Evolutionary conservation across 2,888 invertebrate genomes (phyloP).

Genomic region (Lepidochrysops patricia): DNA sequence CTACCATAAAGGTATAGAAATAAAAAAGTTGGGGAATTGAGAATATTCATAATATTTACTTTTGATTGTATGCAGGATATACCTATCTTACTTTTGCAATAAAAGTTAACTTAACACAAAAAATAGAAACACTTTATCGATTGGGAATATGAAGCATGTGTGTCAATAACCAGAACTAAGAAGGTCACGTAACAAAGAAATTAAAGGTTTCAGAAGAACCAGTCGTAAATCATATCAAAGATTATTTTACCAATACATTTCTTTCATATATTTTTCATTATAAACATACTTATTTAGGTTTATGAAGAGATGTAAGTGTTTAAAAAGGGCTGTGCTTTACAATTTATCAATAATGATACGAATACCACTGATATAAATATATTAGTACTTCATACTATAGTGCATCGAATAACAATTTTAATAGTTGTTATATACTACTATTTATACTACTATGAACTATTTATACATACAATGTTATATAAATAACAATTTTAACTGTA

Average conservation of each 20-base stretch:
- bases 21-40: too few species aligned
- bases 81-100: too few species aligned
- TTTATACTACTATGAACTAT: too few species aligned
- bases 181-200: neutral
- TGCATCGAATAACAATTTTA: too few species aligned
- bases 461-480: too few species aligned
- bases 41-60: too few species aligned
- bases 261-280: neutral
- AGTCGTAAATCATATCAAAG: neutral
- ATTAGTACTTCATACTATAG: too few species aligned
- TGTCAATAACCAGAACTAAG: neutral
- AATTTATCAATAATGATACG: neutral
- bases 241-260: slow-evolving; percentile 5
- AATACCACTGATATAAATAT: too few species aligned
- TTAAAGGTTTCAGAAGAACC: neutral
- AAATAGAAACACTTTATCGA: neutral
- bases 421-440: too few species aligned
- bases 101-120: neutral
- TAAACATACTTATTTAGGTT: neutral
- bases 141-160: neutral
- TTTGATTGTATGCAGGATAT: too few species aligned
- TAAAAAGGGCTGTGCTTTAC: neutral
- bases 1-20: too few species aligned
- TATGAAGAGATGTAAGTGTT: too few species aligned
- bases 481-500: neutral